Base-by-base conservation (phyloP, 2,113 vertebrate species). In the Micromys minutus region DNA sequence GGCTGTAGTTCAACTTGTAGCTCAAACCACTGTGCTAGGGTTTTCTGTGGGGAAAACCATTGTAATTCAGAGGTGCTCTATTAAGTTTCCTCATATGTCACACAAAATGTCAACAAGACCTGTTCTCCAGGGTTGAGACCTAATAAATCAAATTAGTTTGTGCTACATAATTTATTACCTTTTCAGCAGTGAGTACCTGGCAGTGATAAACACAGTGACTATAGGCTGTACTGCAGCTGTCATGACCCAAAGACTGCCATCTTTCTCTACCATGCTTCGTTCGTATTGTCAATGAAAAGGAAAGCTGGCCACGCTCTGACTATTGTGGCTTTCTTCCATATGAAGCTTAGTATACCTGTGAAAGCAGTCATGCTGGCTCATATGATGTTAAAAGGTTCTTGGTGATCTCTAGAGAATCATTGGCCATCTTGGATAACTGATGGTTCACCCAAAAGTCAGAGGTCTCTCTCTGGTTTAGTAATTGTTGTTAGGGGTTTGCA, bases 401-500 rank as follows among this genome's bases (percentile, higher is more conserved):
- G 15, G 57, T 39, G 16, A 77, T 77, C 75, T 77, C 45, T 67
- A 72, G 50, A 87, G 69, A 72, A 91, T n/a, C 3, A 50, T 61
- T 75, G 39, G 84, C 19, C 47, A 3, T 31, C 21, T 90, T 67
- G 63, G 36, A 91, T 4, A 89, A 90, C 72, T 88, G 34, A 45
- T 83, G 95, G 39, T 93, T 89, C 67, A 93, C 55, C 47, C 63
- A 71, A 63, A 93, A 91, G 47, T 93, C 6, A 52, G 61, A 92
- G 77, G 12, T 79, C 89, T 92, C 13, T 93, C 86, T 92, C 10
- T 93, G 52, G 36, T 83, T 90, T 93, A 77, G 47, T 79, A 80
- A 86, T 76, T 39, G 52, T 94, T 95, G 67, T 94, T 96, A 75
- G 0, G 9, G 34, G 88, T 93, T 67, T 96, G 42, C 75, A 15